Evolutionary conservation across 2,888 invertebrate genomes (phyloP).

Genomic region (Chymomyza procnemis): DNA sequence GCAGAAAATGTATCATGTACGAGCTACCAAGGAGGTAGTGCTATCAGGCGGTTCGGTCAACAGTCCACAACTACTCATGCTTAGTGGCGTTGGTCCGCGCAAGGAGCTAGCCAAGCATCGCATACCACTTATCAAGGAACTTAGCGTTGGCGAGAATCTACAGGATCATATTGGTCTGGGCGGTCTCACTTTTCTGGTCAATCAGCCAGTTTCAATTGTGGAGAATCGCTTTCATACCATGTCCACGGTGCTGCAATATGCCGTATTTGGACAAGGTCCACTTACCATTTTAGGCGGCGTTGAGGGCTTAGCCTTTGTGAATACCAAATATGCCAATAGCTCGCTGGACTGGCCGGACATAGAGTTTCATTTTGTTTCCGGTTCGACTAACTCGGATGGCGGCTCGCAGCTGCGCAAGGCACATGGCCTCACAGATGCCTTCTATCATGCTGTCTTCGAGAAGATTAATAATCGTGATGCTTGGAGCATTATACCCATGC

Average conservation of each 20-base stretch:
- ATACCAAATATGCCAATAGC: slow-evolving; percentile 89
- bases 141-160: slow-evolving; percentile 90
- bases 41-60: slow-evolving; percentile 94
- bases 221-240: slow-evolving; percentile 88
- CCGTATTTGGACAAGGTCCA: slow-evolving; percentile 89
- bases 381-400: slow-evolving; percentile 91
- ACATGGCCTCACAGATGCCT: slow-evolving; percentile 86
- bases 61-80: slow-evolving; percentile 94
- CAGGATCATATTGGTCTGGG: slow-evolving; percentile 94
- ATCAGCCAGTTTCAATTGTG: slow-evolving; percentile 88
- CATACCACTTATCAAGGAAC: slow-evolving; percentile 89
- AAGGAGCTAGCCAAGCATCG: slow-evolving; percentile 85
- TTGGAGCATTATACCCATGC: slow-evolving; percentile 91
- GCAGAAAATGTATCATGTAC: slow-evolving; percentile 85
- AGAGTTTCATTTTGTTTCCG: slow-evolving; percentile 92
- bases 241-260: slow-evolving; percentile 89
- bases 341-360: slow-evolving; percentile 92
- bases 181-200: slow-evolving; percentile 89
- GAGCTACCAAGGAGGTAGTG: slow-evolving; percentile 92
- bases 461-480: slow-evolving; percentile 88
- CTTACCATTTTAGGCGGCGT: slow-evolving; percentile 93
- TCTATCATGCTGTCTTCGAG: slow-evolving; percentile 87
- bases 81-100: slow-evolving; percentile 91
- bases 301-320: slow-evolving; percentile 92
- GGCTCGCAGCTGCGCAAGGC: slow-evolving; percentile 89